Evolutionary conservation across 2,888 invertebrate genomes (phyloP), one percentile per base, ranked within the genome.

Genomic region (Cosmia pyralina): DNA sequence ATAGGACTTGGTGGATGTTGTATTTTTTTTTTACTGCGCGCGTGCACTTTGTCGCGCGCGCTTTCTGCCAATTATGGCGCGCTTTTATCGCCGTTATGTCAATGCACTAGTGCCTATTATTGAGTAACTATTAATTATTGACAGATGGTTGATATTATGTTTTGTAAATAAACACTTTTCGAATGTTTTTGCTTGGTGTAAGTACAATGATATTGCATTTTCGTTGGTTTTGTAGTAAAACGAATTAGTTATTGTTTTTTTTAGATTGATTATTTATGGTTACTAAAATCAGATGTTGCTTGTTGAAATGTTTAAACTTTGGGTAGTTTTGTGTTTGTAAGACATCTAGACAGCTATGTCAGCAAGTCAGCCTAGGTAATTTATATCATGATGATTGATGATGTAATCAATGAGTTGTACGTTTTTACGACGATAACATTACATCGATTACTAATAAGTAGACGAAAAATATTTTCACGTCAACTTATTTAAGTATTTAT

Each of bases 351-450:
- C 15, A 34, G 19, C 0, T n/a, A n/a, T 2, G 41, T 59, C n/a
- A n/a, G n/a, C n/a, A n/a, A n/a, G 19, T 34, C 28, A 41, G 48
- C 13, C 8, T 63, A 41, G 28, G 22, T 48, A n/a, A 60, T 71
- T 52, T 55, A 44, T 60, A 69, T 64, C n/a, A 17, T n/a, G 34
- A 34, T 72, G 74, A 77, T 69, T 34, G 46, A 57, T 85, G 85
- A 77, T 69, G 77, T 79, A 55, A 79, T 67, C n/a, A 62, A 66
- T 85, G 70, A 79, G 67, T 84, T 60, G 76, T 44, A 19, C 11
- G 15, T 48, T n/a, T 38, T 34, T 64, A 34, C 17, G n/a, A 38
- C 10, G 19, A 34, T 55, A 28, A 38, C 13, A 34, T 28, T 28
- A 58, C 2, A 41, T 52, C 6, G 28, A 62, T 62, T 55, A 55